These are phyloP conservation scores for Camelus dromedarius DNA, from an alignment of 2,113 vertebrate species.

Conservation along the genomic window DNA sequence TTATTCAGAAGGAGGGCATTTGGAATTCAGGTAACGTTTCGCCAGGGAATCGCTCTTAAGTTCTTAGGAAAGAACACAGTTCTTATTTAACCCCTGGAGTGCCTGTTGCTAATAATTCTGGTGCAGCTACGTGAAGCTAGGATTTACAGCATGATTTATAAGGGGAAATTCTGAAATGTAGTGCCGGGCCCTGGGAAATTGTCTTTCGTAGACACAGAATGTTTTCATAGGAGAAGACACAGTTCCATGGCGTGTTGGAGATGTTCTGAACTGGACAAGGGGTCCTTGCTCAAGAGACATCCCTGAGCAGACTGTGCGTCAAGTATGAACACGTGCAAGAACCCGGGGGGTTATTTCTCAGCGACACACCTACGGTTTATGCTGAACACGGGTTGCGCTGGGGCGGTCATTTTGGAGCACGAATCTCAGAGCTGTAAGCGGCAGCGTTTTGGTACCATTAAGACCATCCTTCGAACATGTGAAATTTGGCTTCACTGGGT, in stretches of 20 bases:
- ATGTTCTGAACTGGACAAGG: too few species aligned
- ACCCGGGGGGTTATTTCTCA: rapidly evolving
- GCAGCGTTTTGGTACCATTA: neutral
- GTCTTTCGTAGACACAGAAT: neutral
- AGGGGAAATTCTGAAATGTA: neutral
- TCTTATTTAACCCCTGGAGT: neutral
- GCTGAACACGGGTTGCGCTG: rapidly evolving
- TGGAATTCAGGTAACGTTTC: neutral
- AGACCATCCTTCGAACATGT: neutral
- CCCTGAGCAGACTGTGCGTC: rapidly evolving
- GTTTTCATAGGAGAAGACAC: neutral
- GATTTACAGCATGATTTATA: neutral
- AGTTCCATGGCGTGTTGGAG: neutral
- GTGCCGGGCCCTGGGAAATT: neutral
- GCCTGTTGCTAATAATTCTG: neutral
- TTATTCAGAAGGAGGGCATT: neutral
- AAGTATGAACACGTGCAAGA: rapidly evolving
- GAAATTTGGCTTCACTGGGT: neutral
- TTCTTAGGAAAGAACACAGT: neutral
- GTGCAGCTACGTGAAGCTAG: rapidly evolving
- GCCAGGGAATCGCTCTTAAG: neutral
- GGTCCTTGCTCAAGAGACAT: too few species aligned
- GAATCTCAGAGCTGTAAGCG: neutral
- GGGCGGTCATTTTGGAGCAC: too few species aligned
- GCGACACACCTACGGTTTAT: rapidly evolving